Conservation (phyloP, 2,888 invertebrate species). For the Oeneis ivallda region DNA sequence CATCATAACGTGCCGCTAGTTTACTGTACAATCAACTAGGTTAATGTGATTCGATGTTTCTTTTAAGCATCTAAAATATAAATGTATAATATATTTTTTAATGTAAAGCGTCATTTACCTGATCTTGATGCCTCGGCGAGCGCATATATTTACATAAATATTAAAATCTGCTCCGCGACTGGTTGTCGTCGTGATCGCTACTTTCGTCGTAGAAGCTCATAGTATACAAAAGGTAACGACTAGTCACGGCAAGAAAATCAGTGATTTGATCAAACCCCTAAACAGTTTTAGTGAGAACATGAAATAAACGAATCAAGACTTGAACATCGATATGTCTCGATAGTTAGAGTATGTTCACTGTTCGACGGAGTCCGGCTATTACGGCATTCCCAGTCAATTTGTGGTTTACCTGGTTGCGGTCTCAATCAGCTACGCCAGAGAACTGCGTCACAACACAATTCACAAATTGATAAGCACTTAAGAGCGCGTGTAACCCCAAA, state of each 20-base stretch:
- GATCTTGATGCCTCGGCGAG: no score
- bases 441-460: constrained; percentile 23
- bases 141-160: no score
- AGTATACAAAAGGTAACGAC: no score
- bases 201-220: not conserved
- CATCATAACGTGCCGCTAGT: no score
- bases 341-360: constrained; percentile 8
- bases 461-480: not conserved
- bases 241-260: no score
- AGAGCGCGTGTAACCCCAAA: no score
- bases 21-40: constrained; percentile 9
- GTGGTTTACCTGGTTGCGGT: constrained; percentile 28
- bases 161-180: no score
- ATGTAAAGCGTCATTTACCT: no score
- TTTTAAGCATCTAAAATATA: constrained; percentile 10
- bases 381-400: constrained; percentile 23
- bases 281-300: no score
- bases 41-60: constrained; percentile 6
- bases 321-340: constrained; percentile 1
- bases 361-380: not conserved
- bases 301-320: not conserved
- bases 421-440: constrained; percentile 12
- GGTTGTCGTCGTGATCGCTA: not conserved
- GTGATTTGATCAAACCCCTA: no score
- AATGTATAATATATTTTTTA: not conserved